Conservation (phyloP, 2,888 invertebrate genomes). For the Neoascia interrupta region DNA sequence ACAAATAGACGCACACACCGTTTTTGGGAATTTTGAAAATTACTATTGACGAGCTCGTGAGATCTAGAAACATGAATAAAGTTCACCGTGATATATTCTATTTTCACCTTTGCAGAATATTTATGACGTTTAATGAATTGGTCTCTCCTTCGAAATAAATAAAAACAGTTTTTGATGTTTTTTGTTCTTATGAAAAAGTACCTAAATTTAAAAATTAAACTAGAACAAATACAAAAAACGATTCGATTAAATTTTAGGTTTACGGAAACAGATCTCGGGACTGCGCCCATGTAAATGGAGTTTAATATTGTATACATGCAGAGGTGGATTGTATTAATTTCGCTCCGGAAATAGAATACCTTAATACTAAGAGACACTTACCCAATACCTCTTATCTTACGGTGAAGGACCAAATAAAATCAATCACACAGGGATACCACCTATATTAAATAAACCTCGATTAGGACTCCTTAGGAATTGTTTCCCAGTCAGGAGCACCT, state of each 20-base stretch:
- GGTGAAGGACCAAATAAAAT: too few relatives aligned
- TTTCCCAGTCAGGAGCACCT: too few relatives aligned
- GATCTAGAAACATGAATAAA: constrained; percentile 65
- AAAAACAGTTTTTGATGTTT: constrained; percentile 18
- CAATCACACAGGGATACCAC: too few relatives aligned
- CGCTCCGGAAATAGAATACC: not conserved
- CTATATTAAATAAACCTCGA: not conserved
- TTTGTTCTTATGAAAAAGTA: not conserved
- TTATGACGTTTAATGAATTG: constrained; percentile 63
- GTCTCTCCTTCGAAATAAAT: constrained; percentile 56
- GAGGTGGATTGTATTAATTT: too few relatives aligned
- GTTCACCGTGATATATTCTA: constrained; percentile 55
- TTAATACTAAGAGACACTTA: not conserved
- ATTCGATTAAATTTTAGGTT: too few relatives aligned
- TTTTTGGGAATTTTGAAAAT: constrained; percentile 11
- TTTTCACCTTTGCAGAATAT: constrained; percentile 59
- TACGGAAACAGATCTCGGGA: too few relatives aligned
- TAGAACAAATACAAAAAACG: not conserved
- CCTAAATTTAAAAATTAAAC: not conserved
- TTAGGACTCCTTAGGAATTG: too few relatives aligned
- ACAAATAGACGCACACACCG: constrained; percentile 48
- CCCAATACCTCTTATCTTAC: too few relatives aligned
- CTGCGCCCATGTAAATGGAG: too few relatives aligned
- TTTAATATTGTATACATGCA: too few relatives aligned
- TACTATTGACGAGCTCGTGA: constrained; percentile 39